These are phyloP conservation scores for Trochalopteron elliotii DNA, from an alignment of 2,113 vertebrate species.

Conservation along the genomic window DNA sequence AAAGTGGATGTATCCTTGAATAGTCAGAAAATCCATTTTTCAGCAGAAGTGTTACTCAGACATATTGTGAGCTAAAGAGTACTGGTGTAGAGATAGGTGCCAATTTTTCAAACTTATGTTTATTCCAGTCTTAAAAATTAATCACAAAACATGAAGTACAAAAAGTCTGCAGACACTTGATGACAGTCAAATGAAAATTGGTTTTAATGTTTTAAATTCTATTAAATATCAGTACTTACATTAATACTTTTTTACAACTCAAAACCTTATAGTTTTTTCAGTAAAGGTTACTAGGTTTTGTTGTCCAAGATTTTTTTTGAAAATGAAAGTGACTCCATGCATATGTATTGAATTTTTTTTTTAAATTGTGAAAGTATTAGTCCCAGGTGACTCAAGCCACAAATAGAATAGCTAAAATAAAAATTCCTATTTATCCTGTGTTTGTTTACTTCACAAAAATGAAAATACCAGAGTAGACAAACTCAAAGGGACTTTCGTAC, in stretches of 20 bases:
- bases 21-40: conserved; percentile 20
- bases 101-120: background rate
- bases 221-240: background rate
- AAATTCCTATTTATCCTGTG: background rate
- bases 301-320: background rate
- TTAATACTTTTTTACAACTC: background rate
- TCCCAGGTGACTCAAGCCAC: background rate
- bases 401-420: conserved; percentile 10
- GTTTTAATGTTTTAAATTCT: background rate
- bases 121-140: background rate
- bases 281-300: background rate
- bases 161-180: background rate
- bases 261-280: background rate
- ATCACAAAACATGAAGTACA: background rate
- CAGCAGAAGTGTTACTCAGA: background rate
- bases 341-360: background rate
- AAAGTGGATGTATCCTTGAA: background rate
- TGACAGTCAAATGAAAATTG: background rate
- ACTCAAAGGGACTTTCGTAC: conserved; percentile 49
- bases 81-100: background rate
- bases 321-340: background rate
- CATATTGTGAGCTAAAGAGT: background rate
- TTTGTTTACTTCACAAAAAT: conserved; percentile 53
- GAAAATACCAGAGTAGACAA: conserved; percentile 40
- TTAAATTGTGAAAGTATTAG: background rate